Percentiles rank a stretch among this genome's conserved stretches.
phyloP scores from a whole-genome alignment of 2,797 vertebrate genomes.

The Eremophila alpestris region DNA sequence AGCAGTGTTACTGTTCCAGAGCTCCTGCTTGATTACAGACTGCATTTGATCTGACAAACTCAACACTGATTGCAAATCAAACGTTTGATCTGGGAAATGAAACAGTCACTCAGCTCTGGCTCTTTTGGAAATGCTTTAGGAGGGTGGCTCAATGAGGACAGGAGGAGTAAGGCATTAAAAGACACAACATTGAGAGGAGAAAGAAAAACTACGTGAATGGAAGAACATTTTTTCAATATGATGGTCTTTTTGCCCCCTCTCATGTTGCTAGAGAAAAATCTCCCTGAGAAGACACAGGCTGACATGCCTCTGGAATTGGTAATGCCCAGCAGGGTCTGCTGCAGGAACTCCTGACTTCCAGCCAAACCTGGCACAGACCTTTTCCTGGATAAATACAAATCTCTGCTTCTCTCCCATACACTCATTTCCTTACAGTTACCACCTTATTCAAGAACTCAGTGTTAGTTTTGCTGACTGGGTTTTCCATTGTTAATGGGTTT shows the following conservation, averaged over 20 bases:
- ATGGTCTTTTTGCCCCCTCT: neutral
- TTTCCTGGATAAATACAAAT: neutral
- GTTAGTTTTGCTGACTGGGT: neutral
- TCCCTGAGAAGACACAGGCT: neutral
- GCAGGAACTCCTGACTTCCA: neutral
- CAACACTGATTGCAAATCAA: neutral
- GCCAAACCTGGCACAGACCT: neutral
- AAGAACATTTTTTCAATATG: neutral
- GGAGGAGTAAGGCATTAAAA: neutral
- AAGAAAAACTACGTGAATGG: accelerated
- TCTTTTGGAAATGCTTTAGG: neutral
- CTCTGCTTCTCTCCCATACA: neutral
- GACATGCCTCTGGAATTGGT: neutral
- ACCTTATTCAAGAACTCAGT: neutral
- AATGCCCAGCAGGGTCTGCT: neutral
- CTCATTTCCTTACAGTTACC: neutral
- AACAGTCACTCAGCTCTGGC: neutral
- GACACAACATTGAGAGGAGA: neutral
- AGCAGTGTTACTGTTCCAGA: neutral
- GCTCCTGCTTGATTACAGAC: neutral
- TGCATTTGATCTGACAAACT: neutral
- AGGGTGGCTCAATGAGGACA: neutral
- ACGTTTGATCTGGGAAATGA: neutral
- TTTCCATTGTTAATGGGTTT: neutral
- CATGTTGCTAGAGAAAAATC: neutral